A percentile compares a stretch with the other conserved stretches of the same genome.
Evolutionary conservation across 2,888 invertebrate species (phyloP).

Genomic region (Junonia oenone): DNA sequence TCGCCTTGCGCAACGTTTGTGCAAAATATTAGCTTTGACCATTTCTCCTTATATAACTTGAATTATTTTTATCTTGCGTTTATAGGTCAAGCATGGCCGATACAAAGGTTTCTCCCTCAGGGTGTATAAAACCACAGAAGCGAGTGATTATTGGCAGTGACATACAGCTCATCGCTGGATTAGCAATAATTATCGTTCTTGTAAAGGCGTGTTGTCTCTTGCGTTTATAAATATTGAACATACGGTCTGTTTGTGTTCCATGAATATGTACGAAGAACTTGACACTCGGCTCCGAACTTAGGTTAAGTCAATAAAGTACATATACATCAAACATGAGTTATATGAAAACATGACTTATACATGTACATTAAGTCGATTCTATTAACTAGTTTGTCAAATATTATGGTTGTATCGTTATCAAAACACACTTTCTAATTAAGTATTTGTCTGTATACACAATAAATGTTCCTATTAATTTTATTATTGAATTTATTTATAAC

Average conservation of each 20-base stretch:
- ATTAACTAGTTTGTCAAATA: neutral
- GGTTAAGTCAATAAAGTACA: slow-evolving; percentile 32
- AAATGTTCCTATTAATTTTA: too few relatives aligned
- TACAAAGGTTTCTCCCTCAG: slow-evolving; percentile 42
- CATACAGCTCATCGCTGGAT: slow-evolving; percentile 57
- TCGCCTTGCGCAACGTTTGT: slow-evolving; percentile 11
- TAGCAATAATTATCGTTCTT: slow-evolving; percentile 54
- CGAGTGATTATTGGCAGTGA: slow-evolving; percentile 65
- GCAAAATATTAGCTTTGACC: neutral
- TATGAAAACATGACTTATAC: too few relatives aligned
- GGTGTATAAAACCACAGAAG: slow-evolving; percentile 50
- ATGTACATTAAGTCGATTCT: neutral
- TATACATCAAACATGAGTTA: neutral
- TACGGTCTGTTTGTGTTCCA: slow-evolving; percentile 38
- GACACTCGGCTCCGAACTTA: slow-evolving; percentile 31
- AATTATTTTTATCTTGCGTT: slow-evolving; percentile 9
- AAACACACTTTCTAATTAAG: neutral
- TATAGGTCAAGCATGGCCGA: slow-evolving; percentile 42
- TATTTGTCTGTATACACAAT: too few relatives aligned
- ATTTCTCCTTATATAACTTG: neutral
- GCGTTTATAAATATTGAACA: slow-evolving; percentile 53
- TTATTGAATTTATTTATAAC: too few relatives aligned
- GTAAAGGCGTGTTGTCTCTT: slow-evolving; percentile 47
- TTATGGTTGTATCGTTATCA: neutral
- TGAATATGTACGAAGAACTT: slow-evolving; percentile 28